Evolutionary conservation across 30 jellyfish, hydroid and myxozoan species (phyloP).

Genomic region (Sanderia malayensis): DNA sequence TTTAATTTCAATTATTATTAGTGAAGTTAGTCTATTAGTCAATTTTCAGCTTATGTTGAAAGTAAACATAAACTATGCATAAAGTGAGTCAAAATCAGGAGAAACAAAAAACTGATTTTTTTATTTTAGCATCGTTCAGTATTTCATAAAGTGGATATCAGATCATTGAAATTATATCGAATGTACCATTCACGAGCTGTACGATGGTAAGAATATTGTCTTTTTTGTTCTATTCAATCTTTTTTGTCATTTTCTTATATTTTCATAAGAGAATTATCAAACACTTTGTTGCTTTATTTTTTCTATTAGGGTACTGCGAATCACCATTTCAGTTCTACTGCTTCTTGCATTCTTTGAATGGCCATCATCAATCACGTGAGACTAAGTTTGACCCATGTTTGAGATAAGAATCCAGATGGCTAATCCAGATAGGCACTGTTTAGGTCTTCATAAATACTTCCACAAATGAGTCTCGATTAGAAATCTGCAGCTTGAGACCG

Average conservation of each 20-base stretch:
- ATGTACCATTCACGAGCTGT: conserved; percentile 73
- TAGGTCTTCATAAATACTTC: too few species aligned
- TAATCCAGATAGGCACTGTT: too few species aligned
- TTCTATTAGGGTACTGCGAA: conserved; percentile 61
- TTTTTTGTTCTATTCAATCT: neutral
- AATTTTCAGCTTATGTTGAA: too few species aligned
- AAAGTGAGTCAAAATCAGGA: neutral
- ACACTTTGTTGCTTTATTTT: neutral
- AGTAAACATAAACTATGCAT: too few species aligned
- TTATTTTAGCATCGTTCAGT: conserved; percentile 83
- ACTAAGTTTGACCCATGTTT: too few species aligned
- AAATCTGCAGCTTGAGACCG: too few species aligned
- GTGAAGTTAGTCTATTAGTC: too few species aligned
- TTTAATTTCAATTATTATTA: neutral
- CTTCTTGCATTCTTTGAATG: conserved; percentile 72
- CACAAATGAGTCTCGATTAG: too few species aligned
- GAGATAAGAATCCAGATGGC: too few species aligned
- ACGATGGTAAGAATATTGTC: conserved; percentile 53
- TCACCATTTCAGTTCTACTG: conserved; percentile 48
- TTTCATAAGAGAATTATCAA: too few species aligned
- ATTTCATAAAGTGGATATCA: conserved; percentile 76
- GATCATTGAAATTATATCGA: conserved; percentile 60
- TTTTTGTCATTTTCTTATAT: too few species aligned
- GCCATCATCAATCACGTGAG: conserved; percentile 87
- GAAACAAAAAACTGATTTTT: too few species aligned